Evolutionary conservation across 2,888 invertebrate genomes (phyloP), one percentile per base, ranked within the genome.

Genomic region (Acrobasis consociella): DNA sequence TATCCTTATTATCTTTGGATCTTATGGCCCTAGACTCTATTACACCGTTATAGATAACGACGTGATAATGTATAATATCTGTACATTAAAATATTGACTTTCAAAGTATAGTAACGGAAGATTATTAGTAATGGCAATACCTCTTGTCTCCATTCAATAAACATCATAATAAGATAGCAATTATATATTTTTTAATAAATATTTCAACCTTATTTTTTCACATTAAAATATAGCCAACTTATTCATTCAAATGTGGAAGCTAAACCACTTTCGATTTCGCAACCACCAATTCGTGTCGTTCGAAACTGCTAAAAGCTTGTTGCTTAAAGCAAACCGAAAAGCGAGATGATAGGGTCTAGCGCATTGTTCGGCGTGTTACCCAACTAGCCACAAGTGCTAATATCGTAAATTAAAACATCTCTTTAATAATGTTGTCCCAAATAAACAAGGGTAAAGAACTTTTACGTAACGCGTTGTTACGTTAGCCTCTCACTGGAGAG

Each of bases 381-480:
- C 80, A 88, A 89, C 74, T 72, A 65, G 69, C 69, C 70, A 71
- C 72, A 80, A 84, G 83, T 86, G 88, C 77, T 88, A 86, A 86
- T 82, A 79, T 77, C 81, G 74, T 80, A 83, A 89, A 90, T 89
- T 84, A 86, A 89, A 86, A 87, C 86, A 89, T 86, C 85, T 81
- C 78, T 85, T 83, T 82, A 81, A 80, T 83, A 84, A 75, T 78
- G 73, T 72, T 83, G 91, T 91, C 89, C 91, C 85, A 89, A 89
- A 91, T 88, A 91, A 89, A 86, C 87, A 91, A 81, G 90, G 88
- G 91, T 86, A 89, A 92, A 90, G 87, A 90, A 84, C 91, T 89
- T 91, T 91, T 91, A 89, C 90, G 83, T 89, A 92, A 92, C 42
- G 42, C 73, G 67, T 60, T 67, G 85, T 92, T 91, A 90, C 90